Evolutionary conservation across 1,140 invertebrate genomes (phyloP).

Genomic region (Drosophila oshimai): DNA sequence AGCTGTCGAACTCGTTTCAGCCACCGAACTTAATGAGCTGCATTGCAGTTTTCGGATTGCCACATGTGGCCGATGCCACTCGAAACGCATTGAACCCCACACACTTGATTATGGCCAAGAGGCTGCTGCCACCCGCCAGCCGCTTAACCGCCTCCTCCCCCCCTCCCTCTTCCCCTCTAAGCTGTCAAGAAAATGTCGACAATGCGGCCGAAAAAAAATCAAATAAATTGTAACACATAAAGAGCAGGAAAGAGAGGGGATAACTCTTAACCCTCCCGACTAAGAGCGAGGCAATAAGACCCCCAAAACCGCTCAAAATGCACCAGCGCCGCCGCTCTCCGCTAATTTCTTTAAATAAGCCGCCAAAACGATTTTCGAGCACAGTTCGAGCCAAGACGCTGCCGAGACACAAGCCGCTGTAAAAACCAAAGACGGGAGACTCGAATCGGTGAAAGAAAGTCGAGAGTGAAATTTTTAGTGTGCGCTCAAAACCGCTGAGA

Average conservation of each 20-base stretch:
- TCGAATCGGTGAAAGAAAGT: slow-evolving; percentile 65
- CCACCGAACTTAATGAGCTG: slow-evolving; percentile 56
- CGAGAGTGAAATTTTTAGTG: slow-evolving; percentile 67
- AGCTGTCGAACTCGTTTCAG: slow-evolving; percentile 56
- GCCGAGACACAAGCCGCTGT: slow-evolving; percentile 53
- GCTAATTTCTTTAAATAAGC: slow-evolving; percentile 71
- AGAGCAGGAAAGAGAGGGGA: slow-evolving; percentile 18
- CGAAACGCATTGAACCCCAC: slow-evolving; percentile 70
- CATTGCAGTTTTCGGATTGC: slow-evolving; percentile 53
- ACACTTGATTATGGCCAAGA: slow-evolving; percentile 21
- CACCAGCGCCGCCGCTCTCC: slow-evolving; percentile 35
- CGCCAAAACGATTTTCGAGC: slow-evolving; percentile 46
- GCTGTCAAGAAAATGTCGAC: slow-evolving; percentile 30
- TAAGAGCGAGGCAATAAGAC: slow-evolving; percentile 42
- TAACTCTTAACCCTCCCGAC: slow-evolving; percentile 42
- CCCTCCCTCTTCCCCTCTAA: too few species aligned
- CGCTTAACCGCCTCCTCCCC: too few species aligned
- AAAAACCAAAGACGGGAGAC: neutral
- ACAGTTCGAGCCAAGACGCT: slow-evolving; percentile 72
- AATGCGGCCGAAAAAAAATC: slow-evolving; percentile 44
- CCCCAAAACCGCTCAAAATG: slow-evolving; percentile 20
- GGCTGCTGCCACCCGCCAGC: slow-evolving; percentile 15
- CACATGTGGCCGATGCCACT: slow-evolving; percentile 56
- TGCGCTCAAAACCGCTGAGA: slow-evolving; percentile 21
- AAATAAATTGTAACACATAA: slow-evolving; percentile 44